Base-by-base conservation (phyloP, 2,113 vertebrate species). In the Paradoxurus hermaphroditus region DNA sequence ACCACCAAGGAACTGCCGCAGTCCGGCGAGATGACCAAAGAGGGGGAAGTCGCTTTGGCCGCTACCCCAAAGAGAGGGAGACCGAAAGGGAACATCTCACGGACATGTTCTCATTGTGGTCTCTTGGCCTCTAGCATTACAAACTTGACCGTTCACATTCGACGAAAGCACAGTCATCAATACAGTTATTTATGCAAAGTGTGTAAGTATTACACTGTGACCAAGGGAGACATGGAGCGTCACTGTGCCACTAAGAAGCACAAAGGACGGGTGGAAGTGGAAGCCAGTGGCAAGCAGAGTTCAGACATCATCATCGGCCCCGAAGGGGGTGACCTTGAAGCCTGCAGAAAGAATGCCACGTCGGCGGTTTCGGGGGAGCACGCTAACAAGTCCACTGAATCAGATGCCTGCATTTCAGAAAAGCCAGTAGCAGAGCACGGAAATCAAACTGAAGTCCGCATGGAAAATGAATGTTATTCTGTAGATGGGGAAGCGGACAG, bases 161-260 rank as follows among this genome's bases (percentile, higher is more conserved):
- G 99, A 36, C 99, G 99, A 65, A 99, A 99, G 97, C 99, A 99
- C 98, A 99, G 99, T 95, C 99, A 99, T 91, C 99, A 99, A 65
- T 99, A 99, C 62, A 99, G 99, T 95, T 99, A 99, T 96, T 99
- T 99, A 96, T 99, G 99, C 98, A 99, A 99, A 82, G 98, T 99
- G 82, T 99, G 99, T 96, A 99, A 99, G 98, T 99, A 99, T 86
- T 99, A 99, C 93, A 99, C 99, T 1, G 99, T 99, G 77, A 99
- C 99, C 70, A 99, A 99, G 99, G 99, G 99, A 72, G 99, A 99
- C 93, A 99, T 99, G 99, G 99, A 99, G 93, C 99, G 99, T 4
- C 99, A 99, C 63, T 99, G 99, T 97, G 98, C 99, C 85, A 99
- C 99, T 16, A 99, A 99, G 98, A 99, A 99, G 92, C 99, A 99